Conservation (phyloP, 2,888 invertebrate genomes). For the Teleiodes luculella region DNA sequence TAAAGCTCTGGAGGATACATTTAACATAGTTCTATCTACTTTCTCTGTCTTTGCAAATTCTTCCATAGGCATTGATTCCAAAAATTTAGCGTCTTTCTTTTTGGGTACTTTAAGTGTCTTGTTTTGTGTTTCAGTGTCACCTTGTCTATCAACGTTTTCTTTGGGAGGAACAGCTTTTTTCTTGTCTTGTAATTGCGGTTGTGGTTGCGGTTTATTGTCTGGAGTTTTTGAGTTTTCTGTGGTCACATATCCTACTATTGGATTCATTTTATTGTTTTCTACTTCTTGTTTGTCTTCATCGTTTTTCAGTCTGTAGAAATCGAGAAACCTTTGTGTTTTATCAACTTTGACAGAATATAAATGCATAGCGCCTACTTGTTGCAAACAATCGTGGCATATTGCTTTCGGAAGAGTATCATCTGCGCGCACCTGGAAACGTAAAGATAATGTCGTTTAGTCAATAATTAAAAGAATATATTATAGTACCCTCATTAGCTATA, state of each 20-base stretch:
- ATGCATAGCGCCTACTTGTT: constrained; percentile 60
- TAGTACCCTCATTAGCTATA: too few species aligned
- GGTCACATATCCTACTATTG: constrained; percentile 42
- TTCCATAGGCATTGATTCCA: constrained; percentile 66
- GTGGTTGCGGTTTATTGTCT: constrained; percentile 19
- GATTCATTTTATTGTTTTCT: constrained; percentile 35
- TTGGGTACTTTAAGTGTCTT: constrained; percentile 36
- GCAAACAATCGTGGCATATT: constrained; percentile 71
- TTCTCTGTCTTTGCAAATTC: constrained; percentile 62
- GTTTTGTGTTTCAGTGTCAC: constrained; percentile 49
- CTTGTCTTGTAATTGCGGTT: background rate
- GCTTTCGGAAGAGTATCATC: constrained; percentile 70
- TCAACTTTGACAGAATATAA: constrained; percentile 67
- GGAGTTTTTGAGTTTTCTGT: constrained; percentile 36
- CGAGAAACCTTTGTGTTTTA: constrained; percentile 68
- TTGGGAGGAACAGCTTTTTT: constrained; percentile 27
- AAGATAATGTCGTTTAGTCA: too few species aligned
- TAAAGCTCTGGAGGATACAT: constrained; percentile 27
- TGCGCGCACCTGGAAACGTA: constrained; percentile 53
- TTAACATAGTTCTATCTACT: constrained; percentile 53
- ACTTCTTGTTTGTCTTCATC: constrained; percentile 42
- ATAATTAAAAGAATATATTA: too few species aligned
- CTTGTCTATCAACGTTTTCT: constrained; percentile 51
- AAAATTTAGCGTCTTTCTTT: constrained; percentile 48
- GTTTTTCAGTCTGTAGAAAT: constrained; percentile 58